These are phyloP conservation scores for Hyperoplus immaculatus DNA, from an alignment of 2,797 vertebrate genomes.

Conservation along the genomic window DNA sequence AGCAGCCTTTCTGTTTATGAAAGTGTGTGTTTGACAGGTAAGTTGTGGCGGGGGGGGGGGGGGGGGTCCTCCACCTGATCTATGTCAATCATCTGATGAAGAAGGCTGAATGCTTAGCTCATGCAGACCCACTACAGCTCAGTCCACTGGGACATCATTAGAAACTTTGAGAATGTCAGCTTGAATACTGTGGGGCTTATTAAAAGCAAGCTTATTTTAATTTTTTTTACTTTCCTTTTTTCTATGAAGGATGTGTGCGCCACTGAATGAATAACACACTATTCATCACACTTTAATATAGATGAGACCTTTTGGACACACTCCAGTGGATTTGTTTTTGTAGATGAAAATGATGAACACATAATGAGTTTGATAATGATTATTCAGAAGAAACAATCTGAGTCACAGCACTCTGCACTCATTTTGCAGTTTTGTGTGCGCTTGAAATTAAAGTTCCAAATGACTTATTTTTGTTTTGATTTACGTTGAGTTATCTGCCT, in stretches of 20 bases:
- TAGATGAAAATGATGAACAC: conserved; percentile 48
- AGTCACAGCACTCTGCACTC: background rate
- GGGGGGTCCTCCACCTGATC: background rate
- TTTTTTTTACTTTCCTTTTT: background rate
- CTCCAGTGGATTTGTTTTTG: conserved; percentile 58
- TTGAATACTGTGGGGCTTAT: conserved; percentile 47
- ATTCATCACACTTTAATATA: conserved; percentile 46
- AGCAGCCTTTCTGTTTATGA: background rate
- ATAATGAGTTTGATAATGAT: conserved; percentile 64
- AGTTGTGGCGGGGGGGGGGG: background rate
- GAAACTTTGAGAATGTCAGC: conserved; percentile 56
- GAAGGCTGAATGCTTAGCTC: conserved; percentile 51
- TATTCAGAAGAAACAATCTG: conserved; percentile 34
- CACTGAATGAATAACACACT: conserved; percentile 54
- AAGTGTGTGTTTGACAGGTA: conserved; percentile 25
- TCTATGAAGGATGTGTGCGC: conserved; percentile 26
- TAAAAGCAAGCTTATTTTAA: conserved; percentile 44
- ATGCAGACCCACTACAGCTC: conserved; percentile 50
- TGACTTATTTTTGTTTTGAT: conserved; percentile 53
- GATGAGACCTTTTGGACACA: conserved; percentile 54
- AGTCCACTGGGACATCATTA: conserved; percentile 68
- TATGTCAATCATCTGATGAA: conserved; percentile 36
- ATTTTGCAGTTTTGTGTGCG: conserved; percentile 9
- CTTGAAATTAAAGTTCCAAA: conserved; percentile 58
- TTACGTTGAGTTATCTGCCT: conserved; percentile 24